phyloP scores from a whole-genome alignment of 2,888 invertebrate genomes.

The Ceraclea dissimilis region DNA sequence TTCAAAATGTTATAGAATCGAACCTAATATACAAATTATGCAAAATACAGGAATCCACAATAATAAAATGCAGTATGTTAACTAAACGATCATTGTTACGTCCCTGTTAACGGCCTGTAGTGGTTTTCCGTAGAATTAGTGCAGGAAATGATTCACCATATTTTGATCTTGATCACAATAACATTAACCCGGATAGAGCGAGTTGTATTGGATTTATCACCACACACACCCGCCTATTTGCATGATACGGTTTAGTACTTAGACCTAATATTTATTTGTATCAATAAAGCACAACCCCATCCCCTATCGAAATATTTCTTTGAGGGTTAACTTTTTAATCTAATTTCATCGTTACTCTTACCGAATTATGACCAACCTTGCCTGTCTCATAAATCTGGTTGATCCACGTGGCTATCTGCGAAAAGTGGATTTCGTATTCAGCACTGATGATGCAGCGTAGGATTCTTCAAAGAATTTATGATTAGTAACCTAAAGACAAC shows the following conservation, averaged over 20 bases:
- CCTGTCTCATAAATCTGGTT: background rate
- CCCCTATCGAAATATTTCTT: background rate
- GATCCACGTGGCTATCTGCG: background rate
- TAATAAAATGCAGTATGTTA: too few relatives aligned
- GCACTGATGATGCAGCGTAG: too few relatives aligned
- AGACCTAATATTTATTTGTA: background rate
- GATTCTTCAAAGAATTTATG: too few relatives aligned
- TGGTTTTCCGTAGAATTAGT: constrained; percentile 17
- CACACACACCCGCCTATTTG: constrained; percentile 1
- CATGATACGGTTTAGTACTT: background rate
- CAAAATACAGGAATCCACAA: too few relatives aligned
- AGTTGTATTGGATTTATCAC: constrained; percentile 13
- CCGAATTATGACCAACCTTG: background rate
- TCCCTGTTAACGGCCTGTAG: background rate
- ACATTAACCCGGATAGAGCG: constrained; percentile 9
- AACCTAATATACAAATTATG: too few relatives aligned
- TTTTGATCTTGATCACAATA: constrained; percentile 14
- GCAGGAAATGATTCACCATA: constrained; percentile 14
- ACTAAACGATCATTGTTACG: too few relatives aligned
- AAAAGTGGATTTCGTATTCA: too few relatives aligned
- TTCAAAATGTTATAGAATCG: too few relatives aligned
- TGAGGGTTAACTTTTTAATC: background rate
- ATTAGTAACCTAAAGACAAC: too few relatives aligned
- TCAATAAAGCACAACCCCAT: background rate
- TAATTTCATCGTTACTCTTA: background rate